A percentile compares a stretch with the other conserved stretches of the same genome.
These are phyloP conservation scores for Rhynchonycteris naso DNA, from an alignment of 2,797 vertebrate genomes.

Conservation along the genomic window DNA sequence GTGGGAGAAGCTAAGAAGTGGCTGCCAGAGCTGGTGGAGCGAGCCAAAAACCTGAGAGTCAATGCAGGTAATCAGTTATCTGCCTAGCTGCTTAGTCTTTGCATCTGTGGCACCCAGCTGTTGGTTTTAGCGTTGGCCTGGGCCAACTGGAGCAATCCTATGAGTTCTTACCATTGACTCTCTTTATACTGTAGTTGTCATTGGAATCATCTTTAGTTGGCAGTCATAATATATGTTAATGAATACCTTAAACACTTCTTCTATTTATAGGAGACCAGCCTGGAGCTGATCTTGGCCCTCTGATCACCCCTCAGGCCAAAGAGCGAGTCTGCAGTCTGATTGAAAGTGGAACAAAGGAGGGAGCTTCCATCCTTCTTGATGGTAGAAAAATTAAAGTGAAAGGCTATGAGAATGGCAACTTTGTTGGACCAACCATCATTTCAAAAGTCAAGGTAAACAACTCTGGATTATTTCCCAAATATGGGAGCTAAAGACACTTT, in stretches of 20 bases:
- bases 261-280: conserved; percentile 93
- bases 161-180: conserved; percentile 11
- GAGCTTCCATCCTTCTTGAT: conserved; percentile 93
- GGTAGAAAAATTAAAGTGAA: conserved; percentile 94
- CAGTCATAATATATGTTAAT: conserved; percentile 11
- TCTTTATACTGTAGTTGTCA: not conserved
- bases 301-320: conserved; percentile 95
- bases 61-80: conserved; percentile 91
- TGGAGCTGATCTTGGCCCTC: conserved; percentile 95
- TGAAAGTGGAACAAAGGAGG: conserved; percentile 94
- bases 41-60: conserved; percentile 92
- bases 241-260: not conserved
- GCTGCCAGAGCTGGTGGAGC: conserved; percentile 96
- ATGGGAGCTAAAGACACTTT: not conserved
- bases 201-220: conserved; percentile 22
- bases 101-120: not conserved
- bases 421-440: conserved; percentile 96
- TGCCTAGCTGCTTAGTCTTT: conserved; percentile 6
- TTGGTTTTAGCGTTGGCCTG: conserved; percentile 27
- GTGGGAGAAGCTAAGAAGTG: conserved; percentile 94
- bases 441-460: conserved; percentile 90
- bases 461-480: conserved; percentile 44
- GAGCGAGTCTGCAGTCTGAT: conserved; percentile 93
- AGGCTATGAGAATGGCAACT: conserved; percentile 96
- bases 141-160: not conserved